Percentiles rank a stretch among this genome's conserved stretches.
Evolutionary conservation across 2,888 invertebrate species (phyloP).

Genomic region (Neoitamus cyanurus): DNA sequence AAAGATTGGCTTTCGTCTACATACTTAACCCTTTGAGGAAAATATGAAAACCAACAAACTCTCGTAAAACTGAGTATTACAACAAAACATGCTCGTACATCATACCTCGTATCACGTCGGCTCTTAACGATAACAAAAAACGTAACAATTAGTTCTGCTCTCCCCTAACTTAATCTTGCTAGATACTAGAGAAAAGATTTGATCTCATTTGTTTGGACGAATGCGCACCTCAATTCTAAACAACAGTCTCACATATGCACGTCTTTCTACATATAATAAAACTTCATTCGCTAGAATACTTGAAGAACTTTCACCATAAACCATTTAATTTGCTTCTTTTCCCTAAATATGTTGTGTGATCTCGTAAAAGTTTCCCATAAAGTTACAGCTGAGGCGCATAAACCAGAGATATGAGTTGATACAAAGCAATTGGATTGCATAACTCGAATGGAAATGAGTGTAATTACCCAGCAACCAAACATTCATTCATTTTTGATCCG

Average conservation of each 20-base stretch:
- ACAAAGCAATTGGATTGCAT: not conserved
- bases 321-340: not conserved
- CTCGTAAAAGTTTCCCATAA: not conserved
- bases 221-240: not conserved
- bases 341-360: not conserved
- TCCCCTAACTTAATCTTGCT: no score
- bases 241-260: not conserved
- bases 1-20: no score
- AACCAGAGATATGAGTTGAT: not conserved
- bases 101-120: no score
- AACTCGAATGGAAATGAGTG: not conserved
- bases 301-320: not conserved
- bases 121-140: no score
- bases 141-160: no score
- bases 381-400: not conserved
- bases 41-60: no score
- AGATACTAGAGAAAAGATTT: not conserved
- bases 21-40: no score
- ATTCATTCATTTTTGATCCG: slow-evolving; percentile 5
- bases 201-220: not conserved
- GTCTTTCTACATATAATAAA: not conserved
- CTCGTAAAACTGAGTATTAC: no score
- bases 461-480: not conserved
- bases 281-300: not conserved
- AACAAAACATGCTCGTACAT: no score